Base-by-base conservation (phyloP, 2,797 vertebrate species). In the Halcyon chelicuti region DNA sequence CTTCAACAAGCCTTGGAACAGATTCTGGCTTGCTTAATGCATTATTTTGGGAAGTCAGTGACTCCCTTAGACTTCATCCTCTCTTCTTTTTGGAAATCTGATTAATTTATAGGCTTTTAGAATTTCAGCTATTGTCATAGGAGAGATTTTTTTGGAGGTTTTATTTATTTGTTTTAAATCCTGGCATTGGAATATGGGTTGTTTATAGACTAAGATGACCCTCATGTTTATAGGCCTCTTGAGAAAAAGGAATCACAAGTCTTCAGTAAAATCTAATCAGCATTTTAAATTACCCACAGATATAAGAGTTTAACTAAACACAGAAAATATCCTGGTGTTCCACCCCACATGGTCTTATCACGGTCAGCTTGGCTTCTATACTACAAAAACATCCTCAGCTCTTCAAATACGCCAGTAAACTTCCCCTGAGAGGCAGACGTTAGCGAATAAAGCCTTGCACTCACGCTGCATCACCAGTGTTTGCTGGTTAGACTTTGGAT, bases 381-480 rank as follows among this genome's bases (percentile, higher is more conserved):
- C 93, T 92, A 94, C 57, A 84, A 92, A 93, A 96, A 96, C 84
- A 95, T 97, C 93, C 90, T 94, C 46, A 66, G 54, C 62, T 96
- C 80, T 95, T 92, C 90, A 94, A 82, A 82, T 92, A 82, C 28
- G 39, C 76, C 83, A 85, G 16, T 82, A 79, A 93, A 80, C 71
- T 87, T 94, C 40, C 67, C 67, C 21, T 66, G 40, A 78, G 71
- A 92, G 77, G 46, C 80, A 93, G 49, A 60, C 37, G 86, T 79
- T 37, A 76, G 67, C 57, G 92, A 93, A 84, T 76, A 71, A 91
- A 94, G 44, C 47, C 51, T 33, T 84, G n/a, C 26, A 42, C 22
- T 91, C 51, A 21, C 4, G 44, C 67, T 88, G 35, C 61, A 67
- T 86, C 80, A 65, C 51, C 77, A 52, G 14, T 12, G 31, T 86